These are phyloP conservation scores for Trinectes maculatus DNA, from an alignment of 2,113 vertebrate species.

Conservation along the genomic window DNA sequence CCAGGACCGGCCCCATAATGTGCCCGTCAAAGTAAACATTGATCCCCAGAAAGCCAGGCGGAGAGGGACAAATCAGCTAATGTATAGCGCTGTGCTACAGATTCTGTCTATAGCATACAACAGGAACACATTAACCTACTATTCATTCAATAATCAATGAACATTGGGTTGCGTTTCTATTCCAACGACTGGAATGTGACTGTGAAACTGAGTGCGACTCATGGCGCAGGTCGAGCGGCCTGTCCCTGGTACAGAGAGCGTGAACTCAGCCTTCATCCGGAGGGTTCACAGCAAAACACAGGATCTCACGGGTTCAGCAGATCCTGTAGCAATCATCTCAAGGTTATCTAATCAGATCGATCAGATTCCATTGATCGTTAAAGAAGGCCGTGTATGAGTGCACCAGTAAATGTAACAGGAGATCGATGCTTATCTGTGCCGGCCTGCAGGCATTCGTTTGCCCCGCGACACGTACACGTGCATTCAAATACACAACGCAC, in stretches of 20 bases:
- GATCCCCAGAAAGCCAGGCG: conserved; percentile 50
- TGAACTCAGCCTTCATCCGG: background rate
- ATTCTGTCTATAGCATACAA: conserved; percentile 22
- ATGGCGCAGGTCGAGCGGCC: background rate
- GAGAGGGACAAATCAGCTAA: conserved; percentile 45
- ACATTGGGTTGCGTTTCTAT: background rate
- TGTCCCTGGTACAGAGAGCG: background rate
- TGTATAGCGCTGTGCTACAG: conserved; percentile 29
- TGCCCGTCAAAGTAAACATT: background rate
- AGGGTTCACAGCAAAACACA: conserved; percentile 19
- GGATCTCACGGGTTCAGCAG: background rate
- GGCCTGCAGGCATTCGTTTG: conserved; percentile 67
- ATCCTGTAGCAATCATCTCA: conserved; percentile 33
- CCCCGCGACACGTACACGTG: conserved; percentile 24
- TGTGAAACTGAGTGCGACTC: background rate
- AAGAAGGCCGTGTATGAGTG: conserved; percentile 45
- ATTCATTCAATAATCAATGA: conserved; percentile 57
- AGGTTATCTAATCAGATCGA: conserved; percentile 61
- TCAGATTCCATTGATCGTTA: conserved; percentile 50
- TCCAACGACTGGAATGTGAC: background rate
- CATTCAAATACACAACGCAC: background rate
- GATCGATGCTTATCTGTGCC: conserved; percentile 71
- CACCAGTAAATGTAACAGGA: conserved; percentile 58
- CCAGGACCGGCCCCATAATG: background rate
- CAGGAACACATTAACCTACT: conserved; percentile 49